These are phyloP conservation scores for Anguilla marmorata DNA, from an alignment of 2,797 vertebrate genomes.

Conservation along the genomic window DNA sequence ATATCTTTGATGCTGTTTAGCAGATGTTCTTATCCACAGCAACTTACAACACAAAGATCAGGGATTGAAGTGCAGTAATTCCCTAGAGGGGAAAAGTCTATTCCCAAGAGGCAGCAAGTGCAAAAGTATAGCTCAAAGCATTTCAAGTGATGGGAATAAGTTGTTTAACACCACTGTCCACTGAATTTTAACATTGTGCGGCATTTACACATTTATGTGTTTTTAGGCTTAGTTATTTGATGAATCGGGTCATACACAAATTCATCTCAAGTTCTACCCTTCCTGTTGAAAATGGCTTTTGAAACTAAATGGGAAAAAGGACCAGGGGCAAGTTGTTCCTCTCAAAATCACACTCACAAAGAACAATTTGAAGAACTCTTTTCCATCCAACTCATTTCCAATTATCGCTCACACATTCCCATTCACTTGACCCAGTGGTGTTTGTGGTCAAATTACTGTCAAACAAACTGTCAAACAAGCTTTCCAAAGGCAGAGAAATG, in stretches of 20 bases:
- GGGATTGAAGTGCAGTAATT: background rate
- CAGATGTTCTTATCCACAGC: background rate
- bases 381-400: slow-evolving; percentile 66
- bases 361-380: slow-evolving; percentile 55
- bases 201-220: slow-evolving; percentile 71
- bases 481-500: background rate
- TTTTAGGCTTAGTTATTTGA: slow-evolving; percentile 60
- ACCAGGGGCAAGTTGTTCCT: slow-evolving; percentile 38
- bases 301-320: slow-evolving; percentile 31
- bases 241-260: slow-evolving; percentile 39
- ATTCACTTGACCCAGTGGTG: slow-evolving; percentile 9
- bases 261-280: slow-evolving; percentile 58
- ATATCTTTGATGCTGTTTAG: background rate
- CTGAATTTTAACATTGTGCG: slow-evolving; percentile 65
- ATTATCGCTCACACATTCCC: slow-evolving; percentile 51
- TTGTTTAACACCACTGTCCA: slow-evolving; percentile 69
- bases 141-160: slow-evolving; percentile 71
- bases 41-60: background rate
- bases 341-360: slow-evolving; percentile 54
- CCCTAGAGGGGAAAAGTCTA: background rate
- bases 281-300: slow-evolving; percentile 26
- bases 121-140: slow-evolving; percentile 36
- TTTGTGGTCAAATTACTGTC: background rate
- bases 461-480: slow-evolving; percentile 7
- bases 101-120: background rate